A percentile compares a stretch with the other conserved stretches of the same genome.
phyloP scores from a whole-genome alignment of 1,140 invertebrate species.

The Diuraphis noxia region DNA sequence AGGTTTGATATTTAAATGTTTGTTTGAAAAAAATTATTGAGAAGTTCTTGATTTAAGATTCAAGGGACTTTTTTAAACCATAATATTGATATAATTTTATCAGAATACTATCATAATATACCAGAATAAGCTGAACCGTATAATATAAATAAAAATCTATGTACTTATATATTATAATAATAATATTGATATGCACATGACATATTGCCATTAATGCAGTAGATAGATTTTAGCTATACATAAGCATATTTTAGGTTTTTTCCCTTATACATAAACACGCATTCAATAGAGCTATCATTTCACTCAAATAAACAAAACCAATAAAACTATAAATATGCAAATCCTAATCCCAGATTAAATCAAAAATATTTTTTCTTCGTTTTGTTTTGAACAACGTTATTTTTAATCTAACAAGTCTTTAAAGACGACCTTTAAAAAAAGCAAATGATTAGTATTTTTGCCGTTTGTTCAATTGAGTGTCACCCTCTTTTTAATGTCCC shows the following conservation, averaged over 20 bases:
- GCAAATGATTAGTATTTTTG: constrained; percentile 13
- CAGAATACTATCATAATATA: neutral
- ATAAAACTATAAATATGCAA: neutral
- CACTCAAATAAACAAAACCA: constrained; percentile 9
- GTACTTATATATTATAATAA: no score
- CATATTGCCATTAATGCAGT: neutral
- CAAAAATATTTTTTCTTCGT: neutral
- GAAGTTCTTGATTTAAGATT: neutral
- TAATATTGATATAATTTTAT: neutral
- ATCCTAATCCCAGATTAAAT: neutral
- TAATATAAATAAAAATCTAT: neutral
- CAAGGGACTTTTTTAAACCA: neutral
- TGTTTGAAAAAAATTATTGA: neutral
- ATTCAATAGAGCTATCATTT: neutral
- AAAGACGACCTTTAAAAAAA: neutral
- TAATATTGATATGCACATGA: neutral
- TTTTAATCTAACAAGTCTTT: neutral
- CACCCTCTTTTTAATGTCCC: neutral
- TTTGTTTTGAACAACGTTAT: neutral
- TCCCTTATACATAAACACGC: neutral
- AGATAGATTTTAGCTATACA: neutral
- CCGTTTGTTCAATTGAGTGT: neutral
- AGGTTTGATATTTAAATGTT: neutral
- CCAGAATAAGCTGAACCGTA: neutral
- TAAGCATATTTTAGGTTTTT: neutral